Evolutionary conservation across 2,113 vertebrate genomes (phyloP), one percentile per base, ranked within the genome.

Genomic region (Leptobrachium leishanense): DNA sequence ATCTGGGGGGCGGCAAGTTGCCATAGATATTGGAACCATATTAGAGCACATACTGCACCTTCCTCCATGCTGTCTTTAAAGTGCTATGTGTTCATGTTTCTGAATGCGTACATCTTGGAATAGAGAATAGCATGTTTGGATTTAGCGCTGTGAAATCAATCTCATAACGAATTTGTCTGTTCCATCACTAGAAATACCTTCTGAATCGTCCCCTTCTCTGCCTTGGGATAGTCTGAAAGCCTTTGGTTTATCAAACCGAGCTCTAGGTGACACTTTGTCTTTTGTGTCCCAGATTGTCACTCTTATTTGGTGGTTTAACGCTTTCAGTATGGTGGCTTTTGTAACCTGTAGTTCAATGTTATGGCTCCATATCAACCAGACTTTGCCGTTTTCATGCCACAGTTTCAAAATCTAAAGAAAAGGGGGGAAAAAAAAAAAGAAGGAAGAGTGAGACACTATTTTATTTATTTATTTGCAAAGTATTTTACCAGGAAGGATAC

Each of bases 301-400:
- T 43, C 65, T 85, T 80, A 95, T 90, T 85, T 90, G 93, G 81
- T 96, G 90, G 72, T 89, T 84, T 54, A 84, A 86, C 1, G 95
- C 81, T 87, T 91, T 91, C 77, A 93, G 85, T 71, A 96, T 63
- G 55, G 91, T 76, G 5, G 94, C 87, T 42, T 84, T 94, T 9
- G 90, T 92, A 81, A 95, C 78, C 0, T 20, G 41, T 2, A 94
- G 54, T 7, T 84, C 87, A 54, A 93, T 83, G 8, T 59, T 83
- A 8, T 95, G 91, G 59, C 75, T 86, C 95, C 94, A 95, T 0
- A 90, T 88, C 20, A 95, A 69, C 95, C 96, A 97, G 13, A 87
- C 74, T 84, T 86, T 88, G 76, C 89, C 88, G n/a, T 86, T 87
- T 64, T 96, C 94, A 6, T 79, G 8, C 95, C 94, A 95, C 0